Evolutionary conservation across 2,113 vertebrate genomes (phyloP).

Genomic region (Pogona vitticeps): DNA sequence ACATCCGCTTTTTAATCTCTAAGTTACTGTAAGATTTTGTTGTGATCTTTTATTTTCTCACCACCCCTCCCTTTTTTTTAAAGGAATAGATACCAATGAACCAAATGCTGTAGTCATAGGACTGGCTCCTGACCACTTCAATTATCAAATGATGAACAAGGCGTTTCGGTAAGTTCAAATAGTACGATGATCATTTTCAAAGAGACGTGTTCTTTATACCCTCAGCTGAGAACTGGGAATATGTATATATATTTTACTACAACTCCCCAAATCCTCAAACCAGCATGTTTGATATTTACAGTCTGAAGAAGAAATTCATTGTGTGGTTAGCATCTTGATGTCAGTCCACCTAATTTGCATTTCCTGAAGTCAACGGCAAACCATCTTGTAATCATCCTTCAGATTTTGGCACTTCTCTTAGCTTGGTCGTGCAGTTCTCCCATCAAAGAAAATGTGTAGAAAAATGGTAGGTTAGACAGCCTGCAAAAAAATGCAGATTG

Average conservation of each 20-base stretch:
- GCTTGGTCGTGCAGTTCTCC: neutral
- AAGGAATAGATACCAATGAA: constrained; percentile 85
- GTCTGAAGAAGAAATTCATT: neutral
- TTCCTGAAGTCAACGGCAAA: too few relatives aligned
- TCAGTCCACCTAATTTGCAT: neutral
- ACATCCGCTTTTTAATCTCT: constrained; percentile 14
- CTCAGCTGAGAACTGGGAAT: neutral
- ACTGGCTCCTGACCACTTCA: constrained; percentile 91
- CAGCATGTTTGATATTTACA: neutral
- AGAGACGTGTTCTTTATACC: neutral
- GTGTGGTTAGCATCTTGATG: neutral
- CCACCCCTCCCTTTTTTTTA: neutral
- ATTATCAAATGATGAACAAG: constrained; percentile 90
- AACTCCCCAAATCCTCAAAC: neutral
- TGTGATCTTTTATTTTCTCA: neutral
- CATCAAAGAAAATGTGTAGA: neutral
- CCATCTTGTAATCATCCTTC: neutral
- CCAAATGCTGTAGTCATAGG: constrained; percentile 94
- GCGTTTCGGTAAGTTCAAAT: constrained; percentile 84
- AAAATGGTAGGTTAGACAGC: neutral
- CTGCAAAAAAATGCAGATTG: neutral
- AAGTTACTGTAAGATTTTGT: neutral
- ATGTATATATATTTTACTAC: neutral
- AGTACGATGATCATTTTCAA: neutral
- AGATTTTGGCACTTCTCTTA: neutral